Evolutionary conservation across 2,113 vertebrate genomes (phyloP), one percentile per base, ranked within the genome.

Genomic region (Brachionichthys hirsutus): DNA sequence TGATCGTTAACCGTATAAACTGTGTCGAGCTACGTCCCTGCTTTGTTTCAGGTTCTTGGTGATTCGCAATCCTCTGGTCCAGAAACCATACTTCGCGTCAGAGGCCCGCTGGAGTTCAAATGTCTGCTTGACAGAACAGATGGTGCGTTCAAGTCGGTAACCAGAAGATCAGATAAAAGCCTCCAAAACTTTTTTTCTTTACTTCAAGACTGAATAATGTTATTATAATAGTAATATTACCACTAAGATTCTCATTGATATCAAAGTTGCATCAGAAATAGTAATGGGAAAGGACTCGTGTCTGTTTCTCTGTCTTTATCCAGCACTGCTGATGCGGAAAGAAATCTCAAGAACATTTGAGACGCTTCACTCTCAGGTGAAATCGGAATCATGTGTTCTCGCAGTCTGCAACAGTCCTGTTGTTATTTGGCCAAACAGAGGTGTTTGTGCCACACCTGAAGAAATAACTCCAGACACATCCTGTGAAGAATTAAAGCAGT

Each of bases 381-480:
- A 91, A 56, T 96, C 94, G 2, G 87, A 94, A 12, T 89, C 91
- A 6, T 89, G 95, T 17, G 93, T 96, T 12, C 83, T 98, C 18
- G 83, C 85, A 43, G 73, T 97, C 67, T 84, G 91, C 60, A 85
- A 89, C 67, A 95, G 94, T 73, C 77, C 93, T 1, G 57, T 98
- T 22, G 91, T 95, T 3, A 65, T 98, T 42, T 98, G 97, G 97
- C 95, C 95, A 4, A 97, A 96, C 75, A 92, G 71, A 52, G 78
- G 78, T 5, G 36, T 67, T 15, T 87, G 36, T 65, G 89, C 85
- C 17, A 71, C 88, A 18, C 80, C 89, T 2, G 87, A 85, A 60
- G 91, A 92, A 44, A 76, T 96, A 67, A 90, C 85, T 6, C 90
- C 90, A 22, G 58, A 81, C 13, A 90, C 90, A 45, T 43, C 80